phyloP scores from a whole-genome alignment of 1,140 invertebrate genomes.

The Notospermus geniculatus region DNA sequence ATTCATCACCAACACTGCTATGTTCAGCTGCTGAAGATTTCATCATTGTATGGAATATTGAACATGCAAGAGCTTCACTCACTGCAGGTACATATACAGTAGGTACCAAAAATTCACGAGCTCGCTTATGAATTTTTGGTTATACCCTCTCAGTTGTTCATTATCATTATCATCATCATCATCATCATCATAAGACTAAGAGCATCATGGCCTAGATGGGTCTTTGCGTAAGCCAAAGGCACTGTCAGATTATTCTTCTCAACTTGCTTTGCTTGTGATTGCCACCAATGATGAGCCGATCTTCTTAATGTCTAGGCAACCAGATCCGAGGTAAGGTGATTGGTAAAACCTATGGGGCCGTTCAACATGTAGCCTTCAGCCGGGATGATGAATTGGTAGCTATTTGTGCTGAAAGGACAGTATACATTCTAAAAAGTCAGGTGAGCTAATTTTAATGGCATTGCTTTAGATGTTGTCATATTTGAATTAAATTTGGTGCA shows the following conservation, averaged over 20 bases:
- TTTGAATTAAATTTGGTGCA: too few species aligned
- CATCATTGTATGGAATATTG: conserved; percentile 35
- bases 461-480: not conserved
- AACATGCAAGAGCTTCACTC: conserved; percentile 19
- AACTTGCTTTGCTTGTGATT: too few species aligned
- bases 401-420: conserved; percentile 23
- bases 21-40: conserved; percentile 34
- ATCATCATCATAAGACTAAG: not conserved
- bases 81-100: not conserved
- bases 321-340: conserved; percentile 26
- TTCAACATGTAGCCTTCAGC: conserved; percentile 26
- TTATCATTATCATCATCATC: not conserved
- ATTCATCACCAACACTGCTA: conserved; percentile 24
- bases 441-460: not conserved
- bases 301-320: conserved; percentile 8
- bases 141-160: too few species aligned
- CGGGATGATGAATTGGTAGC: conserved; percentile 29
- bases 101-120: too few species aligned
- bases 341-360: conserved; percentile 18
- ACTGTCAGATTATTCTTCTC: too few species aligned
- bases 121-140: too few species aligned
- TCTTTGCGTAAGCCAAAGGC: too few species aligned
- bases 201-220: too few species aligned
- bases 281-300: too few species aligned
- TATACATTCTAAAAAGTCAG: conserved; percentile 22